Base-by-base conservation (phyloP, 2,888 invertebrate species). In the Apodemia duryi region DNA sequence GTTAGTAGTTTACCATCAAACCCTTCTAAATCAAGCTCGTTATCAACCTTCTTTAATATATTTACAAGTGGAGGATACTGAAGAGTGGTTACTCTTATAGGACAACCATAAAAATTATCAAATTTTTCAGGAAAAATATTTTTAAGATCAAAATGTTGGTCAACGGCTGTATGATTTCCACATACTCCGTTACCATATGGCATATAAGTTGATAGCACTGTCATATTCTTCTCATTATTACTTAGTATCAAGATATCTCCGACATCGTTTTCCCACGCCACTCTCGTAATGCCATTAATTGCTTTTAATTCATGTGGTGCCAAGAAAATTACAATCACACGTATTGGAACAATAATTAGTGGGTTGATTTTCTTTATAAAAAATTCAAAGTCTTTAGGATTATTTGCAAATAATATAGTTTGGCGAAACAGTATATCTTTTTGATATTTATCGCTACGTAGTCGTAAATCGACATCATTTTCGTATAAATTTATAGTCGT, bases 31-130 rank as follows among this genome's bases (percentile, higher is more conserved):
- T 72, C 70, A 2, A 64, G 70, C 2, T 78, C 65, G 35, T 68
- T 76, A 54, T 72, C 73, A 61, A 71, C 68, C 49, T 66, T 68
- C 13, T 69, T 57, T 3, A 32, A 32, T 10, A 77, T 38, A 46
- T 66, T 64, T 1, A 76, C 65, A 67, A 77, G 81, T 0, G 84
- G 83, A 29, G 70, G 46, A 46, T 75, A 69, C 32, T 77, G 70
- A 28, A 79, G 49, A 10, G 77, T 62, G 6, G 75, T 73, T 1
- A 75, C 68, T 72, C 70, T 77, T 2, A 85, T 73, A 4, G 81
- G 79, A 68, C 87, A 88, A 49, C 76, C 73, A 54, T 83, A 68
- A 65, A 85, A 85, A 69, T 86, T 82, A 1, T 51, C 67, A 65
- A 78, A 83, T 68, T 86, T 88, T 51, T 71, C 77, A 2, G 78